Conservation (phyloP, 92 coral and sea anemone genomes). For the Muricea muricata region DNA sequence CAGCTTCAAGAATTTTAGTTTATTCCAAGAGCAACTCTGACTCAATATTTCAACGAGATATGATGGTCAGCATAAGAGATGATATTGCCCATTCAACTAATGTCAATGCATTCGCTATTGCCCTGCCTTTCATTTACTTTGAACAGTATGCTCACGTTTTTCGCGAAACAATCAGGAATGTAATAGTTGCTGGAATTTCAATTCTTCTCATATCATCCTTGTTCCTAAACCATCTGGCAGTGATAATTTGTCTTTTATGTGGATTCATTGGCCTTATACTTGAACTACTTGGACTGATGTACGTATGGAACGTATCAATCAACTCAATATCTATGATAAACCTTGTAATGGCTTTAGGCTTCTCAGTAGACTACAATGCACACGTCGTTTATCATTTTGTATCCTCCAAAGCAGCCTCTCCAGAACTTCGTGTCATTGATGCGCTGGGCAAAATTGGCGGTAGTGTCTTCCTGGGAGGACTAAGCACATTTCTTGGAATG, state of each 20-base stretch:
- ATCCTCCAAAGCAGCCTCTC: slow-evolving; percentile 41
- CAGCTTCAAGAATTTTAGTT: slow-evolving; percentile 27
- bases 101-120: slow-evolving; percentile 52
- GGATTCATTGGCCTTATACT: slow-evolving; percentile 66
- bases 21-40: neutral
- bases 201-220: slow-evolving; percentile 67
- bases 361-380: slow-evolving; percentile 59
- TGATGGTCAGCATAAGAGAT: slow-evolving; percentile 17
- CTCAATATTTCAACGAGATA: slow-evolving; percentile 12
- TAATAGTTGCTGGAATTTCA: slow-evolving; percentile 66
- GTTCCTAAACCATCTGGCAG: slow-evolving; percentile 58
- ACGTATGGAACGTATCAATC: slow-evolving; percentile 69
- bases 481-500: slow-evolving; percentile 52
- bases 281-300: slow-evolving; percentile 77
- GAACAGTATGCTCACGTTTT: slow-evolving; percentile 71
- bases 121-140: slow-evolving; percentile 64
- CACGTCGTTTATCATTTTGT: slow-evolving; percentile 56
- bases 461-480: slow-evolving; percentile 72
- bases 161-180: slow-evolving; percentile 58
- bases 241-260: slow-evolving; percentile 53
- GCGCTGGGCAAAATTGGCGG: slow-evolving; percentile 66
- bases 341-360: slow-evolving; percentile 67
- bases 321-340: slow-evolving; percentile 67
- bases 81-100: slow-evolving; percentile 4
- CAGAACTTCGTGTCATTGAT: slow-evolving; percentile 66